A percentile compares a stretch with the other conserved stretches of the same genome.
Conservation (phyloP, 2,888 invertebrate species). For the Thecophora atra region DNA sequence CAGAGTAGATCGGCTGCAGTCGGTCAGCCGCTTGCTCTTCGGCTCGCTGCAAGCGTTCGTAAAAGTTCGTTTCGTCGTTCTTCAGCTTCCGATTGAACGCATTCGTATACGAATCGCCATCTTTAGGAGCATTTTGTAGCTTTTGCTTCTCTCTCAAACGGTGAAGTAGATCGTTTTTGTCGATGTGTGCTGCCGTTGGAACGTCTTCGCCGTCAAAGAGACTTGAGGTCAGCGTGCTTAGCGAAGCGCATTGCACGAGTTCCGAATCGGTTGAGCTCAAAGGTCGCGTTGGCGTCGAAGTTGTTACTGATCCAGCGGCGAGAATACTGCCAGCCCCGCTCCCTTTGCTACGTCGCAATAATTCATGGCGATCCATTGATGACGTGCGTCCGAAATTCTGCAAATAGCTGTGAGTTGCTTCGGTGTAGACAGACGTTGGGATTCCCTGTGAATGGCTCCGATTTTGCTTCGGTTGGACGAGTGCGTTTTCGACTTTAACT, state of each 20-base stretch:
- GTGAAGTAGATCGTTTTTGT: slow-evolving; percentile 57
- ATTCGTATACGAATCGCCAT: slow-evolving; percentile 60
- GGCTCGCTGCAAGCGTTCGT: slow-evolving; percentile 52
- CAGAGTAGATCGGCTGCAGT: slow-evolving; percentile 40
- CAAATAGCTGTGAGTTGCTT: slow-evolving; percentile 42
- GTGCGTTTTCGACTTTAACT: slow-evolving; percentile 45
- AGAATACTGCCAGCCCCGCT: slow-evolving; percentile 41
- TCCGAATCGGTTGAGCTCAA: slow-evolving; percentile 33
- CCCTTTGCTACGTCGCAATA: slow-evolving; percentile 48
- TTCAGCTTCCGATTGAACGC: slow-evolving; percentile 55
- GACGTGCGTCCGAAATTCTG: slow-evolving; percentile 54
- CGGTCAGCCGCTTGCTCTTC: slow-evolving; percentile 32
- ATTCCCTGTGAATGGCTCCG: too few species aligned
- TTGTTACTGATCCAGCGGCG: slow-evolving; percentile 48
- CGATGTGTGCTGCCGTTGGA: not conserved
- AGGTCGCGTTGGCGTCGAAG: slow-evolving; percentile 53
- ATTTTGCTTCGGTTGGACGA: not conserved
- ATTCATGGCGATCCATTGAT: slow-evolving; percentile 62
- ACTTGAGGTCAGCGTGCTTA: slow-evolving; percentile 34
- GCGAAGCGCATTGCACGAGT: not conserved
- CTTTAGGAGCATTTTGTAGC: slow-evolving; percentile 62
- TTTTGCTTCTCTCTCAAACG: slow-evolving; percentile 63
- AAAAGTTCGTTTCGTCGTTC: slow-evolving; percentile 57
- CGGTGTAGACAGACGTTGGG: slow-evolving; percentile 40
- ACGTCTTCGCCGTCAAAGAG: slow-evolving; percentile 46